These are phyloP conservation scores for Cyprinus carpio DNA, from an alignment of 2,113 vertebrate genomes.

Conservation along the genomic window DNA sequence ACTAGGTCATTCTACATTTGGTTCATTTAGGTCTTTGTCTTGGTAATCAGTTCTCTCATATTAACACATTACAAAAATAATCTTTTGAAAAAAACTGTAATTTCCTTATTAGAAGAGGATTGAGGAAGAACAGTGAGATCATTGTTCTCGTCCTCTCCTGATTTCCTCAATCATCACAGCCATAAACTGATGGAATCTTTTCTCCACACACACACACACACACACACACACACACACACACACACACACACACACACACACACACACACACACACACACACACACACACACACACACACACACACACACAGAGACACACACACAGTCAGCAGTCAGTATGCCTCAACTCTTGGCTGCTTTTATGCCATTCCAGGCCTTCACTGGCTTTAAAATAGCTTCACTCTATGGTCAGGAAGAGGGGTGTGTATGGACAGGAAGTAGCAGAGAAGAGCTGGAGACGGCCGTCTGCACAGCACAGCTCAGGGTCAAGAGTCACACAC, in stretches of 20 bases:
- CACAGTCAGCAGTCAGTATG: constrained; percentile 49
- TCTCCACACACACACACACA: constrained; percentile 33
- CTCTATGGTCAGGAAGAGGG: constrained; percentile 57
- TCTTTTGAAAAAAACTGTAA: constrained; percentile 8
- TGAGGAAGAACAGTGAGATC: constrained; percentile 52
- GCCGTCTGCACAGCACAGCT: constrained; percentile 47
- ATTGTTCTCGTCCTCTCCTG: constrained; percentile 43
- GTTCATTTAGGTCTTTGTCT: neutral
- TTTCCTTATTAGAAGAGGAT: constrained; percentile 50
- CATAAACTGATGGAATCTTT: constrained; percentile 46
- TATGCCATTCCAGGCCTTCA: constrained; percentile 34
- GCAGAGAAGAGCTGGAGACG: constrained; percentile 56
- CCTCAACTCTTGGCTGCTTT: constrained; percentile 50
- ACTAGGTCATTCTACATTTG: neutral
- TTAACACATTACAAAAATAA: neutral
- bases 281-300: constrained; percentile 35
- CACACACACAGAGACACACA: constrained; percentile 31
- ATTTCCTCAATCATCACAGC: constrained; percentile 42
- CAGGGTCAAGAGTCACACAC: constrained; percentile 51
- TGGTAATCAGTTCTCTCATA: neutral
- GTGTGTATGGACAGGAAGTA: constrained; percentile 56
- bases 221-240: constrained; percentile 29
- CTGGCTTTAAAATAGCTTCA: constrained; percentile 50
- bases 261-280: constrained; percentile 31
- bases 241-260: constrained; percentile 36